Conservation (phyloP, 2,113 vertebrate species). For the Calidris pugnax region DNA sequence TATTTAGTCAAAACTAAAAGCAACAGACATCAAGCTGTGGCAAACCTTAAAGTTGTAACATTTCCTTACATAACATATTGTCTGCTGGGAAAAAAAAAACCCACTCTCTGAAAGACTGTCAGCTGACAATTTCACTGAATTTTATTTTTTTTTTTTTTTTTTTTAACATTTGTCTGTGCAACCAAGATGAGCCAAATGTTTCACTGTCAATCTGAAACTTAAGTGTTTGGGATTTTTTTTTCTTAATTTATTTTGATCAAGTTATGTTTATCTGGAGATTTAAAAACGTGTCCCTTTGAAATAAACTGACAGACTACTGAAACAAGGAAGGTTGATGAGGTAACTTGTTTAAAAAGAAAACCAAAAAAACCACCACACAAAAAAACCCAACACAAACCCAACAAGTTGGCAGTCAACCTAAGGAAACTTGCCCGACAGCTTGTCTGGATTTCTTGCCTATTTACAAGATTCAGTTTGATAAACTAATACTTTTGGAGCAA, state of each 20-base stretch:
- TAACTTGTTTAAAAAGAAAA: neutral
- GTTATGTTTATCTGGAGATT: constrained; percentile 29
- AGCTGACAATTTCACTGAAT: neutral
- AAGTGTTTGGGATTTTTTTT: neutral
- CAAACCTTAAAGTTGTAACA: neutral
- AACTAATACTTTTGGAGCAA: constrained; percentile 3
- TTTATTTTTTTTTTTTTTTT: neutral
- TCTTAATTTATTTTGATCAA: constrained; percentile 17
- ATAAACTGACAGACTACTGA: constrained; percentile 37
- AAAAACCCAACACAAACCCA: neutral
- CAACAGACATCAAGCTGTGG: neutral
- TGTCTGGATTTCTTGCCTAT: constrained; percentile 49
- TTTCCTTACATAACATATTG: constrained; percentile 7
- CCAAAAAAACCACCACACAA: no score
- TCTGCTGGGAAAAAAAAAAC: neutral
- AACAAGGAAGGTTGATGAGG: constrained; percentile 17
- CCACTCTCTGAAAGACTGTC: neutral
- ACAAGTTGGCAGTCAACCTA: constrained; percentile 17
- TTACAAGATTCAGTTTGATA: constrained; percentile 44
- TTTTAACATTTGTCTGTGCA: neutral
- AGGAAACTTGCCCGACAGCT: constrained; percentile 45
- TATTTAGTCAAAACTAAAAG: neutral
- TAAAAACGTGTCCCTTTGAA: neutral
- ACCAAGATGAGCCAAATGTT: constrained; percentile 29
- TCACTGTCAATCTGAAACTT: constrained; percentile 24